Evolutionary conservation across 2,888 invertebrate genomes (phyloP).

Genomic region (Orchesellides sinensis): DNA sequence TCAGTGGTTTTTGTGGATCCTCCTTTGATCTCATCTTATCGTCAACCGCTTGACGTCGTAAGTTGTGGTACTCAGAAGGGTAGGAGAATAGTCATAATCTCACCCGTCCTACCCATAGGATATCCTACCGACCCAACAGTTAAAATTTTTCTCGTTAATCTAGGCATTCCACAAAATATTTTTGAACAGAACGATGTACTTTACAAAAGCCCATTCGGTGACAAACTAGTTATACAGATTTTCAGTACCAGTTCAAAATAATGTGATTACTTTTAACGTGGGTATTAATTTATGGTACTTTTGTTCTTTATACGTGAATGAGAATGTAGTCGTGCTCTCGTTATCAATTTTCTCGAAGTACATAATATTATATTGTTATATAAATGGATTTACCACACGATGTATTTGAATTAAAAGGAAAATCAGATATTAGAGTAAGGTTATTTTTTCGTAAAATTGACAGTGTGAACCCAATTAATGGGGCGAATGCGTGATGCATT

Average conservation of each 20-base stretch:
- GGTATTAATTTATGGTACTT: no score
- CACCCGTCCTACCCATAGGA: constrained; percentile 70
- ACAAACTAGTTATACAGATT: constrained; percentile 71
- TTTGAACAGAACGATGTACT: constrained; percentile 64
- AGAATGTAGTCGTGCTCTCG: no score
- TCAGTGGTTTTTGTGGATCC: constrained; percentile 71
- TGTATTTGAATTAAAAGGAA: not conserved
- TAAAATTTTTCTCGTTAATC: constrained; percentile 72
- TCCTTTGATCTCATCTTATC: constrained; percentile 68
- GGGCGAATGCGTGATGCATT: not conserved
- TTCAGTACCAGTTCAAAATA: constrained; percentile 63
- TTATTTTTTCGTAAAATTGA: constrained; percentile 25
- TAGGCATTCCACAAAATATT: constrained; percentile 71
- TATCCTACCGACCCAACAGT: constrained; percentile 63
- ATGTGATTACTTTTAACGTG: constrained; percentile 35
- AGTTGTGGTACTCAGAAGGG: constrained; percentile 46
- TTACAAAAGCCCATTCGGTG: constrained; percentile 72
- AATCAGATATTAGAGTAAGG: not conserved
- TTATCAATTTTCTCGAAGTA: no score
- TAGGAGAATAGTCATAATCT: constrained; percentile 64
- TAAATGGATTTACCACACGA: no score
- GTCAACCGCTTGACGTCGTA: constrained; percentile 37
- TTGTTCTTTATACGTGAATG: no score
- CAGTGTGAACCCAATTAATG: not conserved
- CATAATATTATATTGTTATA: not conserved